A percentile compares a stretch with the other conserved stretches of the same genome.
Conservation (phyloP, 1,140 invertebrate genomes). For the Ylistrum balloti region DNA sequence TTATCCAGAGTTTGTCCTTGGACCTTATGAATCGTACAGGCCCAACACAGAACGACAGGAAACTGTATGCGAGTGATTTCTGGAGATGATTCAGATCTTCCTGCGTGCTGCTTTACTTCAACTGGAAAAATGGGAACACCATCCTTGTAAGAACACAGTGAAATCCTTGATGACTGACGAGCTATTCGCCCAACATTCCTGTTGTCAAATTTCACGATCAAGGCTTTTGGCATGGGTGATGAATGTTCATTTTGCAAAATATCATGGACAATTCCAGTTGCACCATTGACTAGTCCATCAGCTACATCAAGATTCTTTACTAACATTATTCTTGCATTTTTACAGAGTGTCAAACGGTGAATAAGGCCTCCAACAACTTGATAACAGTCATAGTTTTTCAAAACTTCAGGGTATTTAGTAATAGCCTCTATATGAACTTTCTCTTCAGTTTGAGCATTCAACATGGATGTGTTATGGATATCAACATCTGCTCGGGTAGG, state of each 20-base stretch:
- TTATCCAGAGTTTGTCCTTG: conserved; percentile 48
- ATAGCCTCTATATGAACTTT: conserved; percentile 46
- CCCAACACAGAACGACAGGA: conserved; percentile 47
- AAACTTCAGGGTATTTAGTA: conserved; percentile 53
- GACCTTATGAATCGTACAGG: conserved; percentile 49
- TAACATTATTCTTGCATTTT: conserved; percentile 59
- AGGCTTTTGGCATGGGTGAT: not conserved
- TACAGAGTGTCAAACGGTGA: not conserved
- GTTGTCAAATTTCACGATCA: conserved; percentile 43
- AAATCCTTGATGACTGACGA: conserved; percentile 17
- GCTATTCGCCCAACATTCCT: not conserved
- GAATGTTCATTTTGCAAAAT: conserved; percentile 43
- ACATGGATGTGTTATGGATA: conserved; percentile 46
- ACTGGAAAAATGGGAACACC: not conserved
- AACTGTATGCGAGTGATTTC: conserved; percentile 41
- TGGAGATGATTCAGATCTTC: conserved; percentile 5
- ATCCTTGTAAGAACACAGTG: conserved; percentile 10
- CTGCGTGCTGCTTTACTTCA: conserved; percentile 39
- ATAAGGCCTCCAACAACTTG: conserved; percentile 42
- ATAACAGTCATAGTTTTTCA: conserved; percentile 52
- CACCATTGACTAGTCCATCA: conserved; percentile 63
- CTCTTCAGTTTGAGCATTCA: conserved; percentile 32
- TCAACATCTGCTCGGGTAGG: conserved; percentile 52
- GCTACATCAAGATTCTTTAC: conserved; percentile 61
- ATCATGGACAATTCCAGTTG: conserved; percentile 55